phyloP scores from a whole-genome alignment of 2,113 vertebrate species.

The Craseonycteris thonglongyai region DNA sequence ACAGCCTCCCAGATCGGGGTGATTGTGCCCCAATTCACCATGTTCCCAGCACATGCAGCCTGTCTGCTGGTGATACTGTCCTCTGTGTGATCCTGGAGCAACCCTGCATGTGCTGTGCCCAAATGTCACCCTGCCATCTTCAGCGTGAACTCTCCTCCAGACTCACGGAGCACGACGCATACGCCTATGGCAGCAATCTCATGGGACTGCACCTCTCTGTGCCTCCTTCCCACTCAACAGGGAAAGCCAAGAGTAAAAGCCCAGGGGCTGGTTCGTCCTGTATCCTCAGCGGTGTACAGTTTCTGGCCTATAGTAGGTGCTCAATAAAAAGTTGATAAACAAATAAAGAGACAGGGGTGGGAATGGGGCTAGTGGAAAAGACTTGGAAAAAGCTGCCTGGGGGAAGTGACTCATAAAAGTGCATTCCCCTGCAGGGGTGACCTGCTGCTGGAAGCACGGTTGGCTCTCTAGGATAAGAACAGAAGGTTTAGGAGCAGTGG shows the following conservation, averaged over 20 bases:
- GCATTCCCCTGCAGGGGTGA: background rate
- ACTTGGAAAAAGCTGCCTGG: background rate
- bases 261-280: background rate
- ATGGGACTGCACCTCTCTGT: fast-evolving
- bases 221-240: background rate
- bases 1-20: background rate
- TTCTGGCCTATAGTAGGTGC: background rate
- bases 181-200: no score
- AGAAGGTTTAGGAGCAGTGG: background rate
- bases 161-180: background rate
- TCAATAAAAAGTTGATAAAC: background rate
- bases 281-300: background rate
- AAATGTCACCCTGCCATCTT: background rate
- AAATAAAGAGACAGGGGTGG: background rate
- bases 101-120: background rate
- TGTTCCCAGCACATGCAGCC: background rate
- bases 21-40: background rate
- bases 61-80: background rate
- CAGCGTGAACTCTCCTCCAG: background rate
- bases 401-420: background rate
- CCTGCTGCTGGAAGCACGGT: fast-evolving
- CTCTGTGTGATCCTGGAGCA: background rate
- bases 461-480: background rate
- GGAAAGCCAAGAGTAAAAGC: background rate
- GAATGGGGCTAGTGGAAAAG: background rate